Percentiles rank a stretch among this genome's conserved stretches.
Evolutionary conservation across 1,140 invertebrate species (phyloP).

Genomic region (Aphelinus atriplicis): DNA sequence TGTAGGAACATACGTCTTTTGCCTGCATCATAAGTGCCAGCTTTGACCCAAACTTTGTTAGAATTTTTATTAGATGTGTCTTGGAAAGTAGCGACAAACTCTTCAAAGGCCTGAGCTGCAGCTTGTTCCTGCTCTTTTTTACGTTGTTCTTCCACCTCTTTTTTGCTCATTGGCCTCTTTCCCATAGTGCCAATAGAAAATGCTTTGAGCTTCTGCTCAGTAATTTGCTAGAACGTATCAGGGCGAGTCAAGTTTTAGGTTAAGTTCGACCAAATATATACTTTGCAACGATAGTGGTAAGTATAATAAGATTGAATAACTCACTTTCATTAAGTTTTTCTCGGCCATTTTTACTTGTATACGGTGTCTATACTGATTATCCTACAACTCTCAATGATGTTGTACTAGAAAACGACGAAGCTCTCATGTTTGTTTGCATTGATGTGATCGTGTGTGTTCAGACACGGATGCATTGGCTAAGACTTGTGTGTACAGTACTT

Average conservation of each 20-base stretch:
- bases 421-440: slow-evolving; percentile 11
- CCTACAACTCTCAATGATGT: not conserved
- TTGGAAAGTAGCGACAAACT: slow-evolving; percentile 97
- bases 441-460: not conserved
- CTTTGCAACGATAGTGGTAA: too few relatives aligned
- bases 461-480: slow-evolving; percentile 12
- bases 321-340: slow-evolving; percentile 63
- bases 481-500: too few relatives aligned
- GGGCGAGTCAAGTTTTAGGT: too few relatives aligned
- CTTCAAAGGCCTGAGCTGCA: slow-evolving; percentile 90
- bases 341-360: slow-evolving; percentile 54
- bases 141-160: slow-evolving; percentile 85
- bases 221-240: slow-evolving; percentile 68
- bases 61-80: slow-evolving; percentile 80
- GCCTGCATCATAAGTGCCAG: slow-evolving; percentile 94
- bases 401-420: not conserved
- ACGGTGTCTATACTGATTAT: not conserved
- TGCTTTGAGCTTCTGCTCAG: slow-evolving; percentile 81
- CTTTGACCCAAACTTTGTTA: slow-evolving; percentile 96
- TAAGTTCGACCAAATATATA: too few relatives aligned
- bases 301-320: not conserved
- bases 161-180: slow-evolving; percentile 82
- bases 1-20: slow-evolving; percentile 77
- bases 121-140: slow-evolving; percentile 91
- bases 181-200: slow-evolving; percentile 87